Conservation (phyloP, 2,888 invertebrate genomes). For the Rhorus exstirpatorius region DNA sequence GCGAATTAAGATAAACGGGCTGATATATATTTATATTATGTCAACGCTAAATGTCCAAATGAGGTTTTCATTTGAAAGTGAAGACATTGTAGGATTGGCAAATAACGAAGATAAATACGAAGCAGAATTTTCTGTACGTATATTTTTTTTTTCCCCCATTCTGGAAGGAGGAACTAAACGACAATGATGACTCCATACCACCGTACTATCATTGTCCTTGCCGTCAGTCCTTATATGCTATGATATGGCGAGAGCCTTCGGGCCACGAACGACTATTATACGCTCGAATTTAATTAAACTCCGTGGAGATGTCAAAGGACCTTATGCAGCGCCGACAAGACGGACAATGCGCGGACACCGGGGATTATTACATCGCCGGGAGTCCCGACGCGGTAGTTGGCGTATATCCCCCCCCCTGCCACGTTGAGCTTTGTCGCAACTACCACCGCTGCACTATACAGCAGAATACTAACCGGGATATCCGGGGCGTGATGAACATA, state of each 20-base stretch:
- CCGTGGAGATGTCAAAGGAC: slow-evolving; percentile 84
- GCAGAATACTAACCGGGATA: slow-evolving; percentile 42
- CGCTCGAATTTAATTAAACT: slow-evolving; percentile 86
- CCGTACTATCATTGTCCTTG: slow-evolving; percentile 23
- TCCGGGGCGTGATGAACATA: slow-evolving; percentile 58
- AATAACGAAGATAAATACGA: no score
- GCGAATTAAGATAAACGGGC: no score
- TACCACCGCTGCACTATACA: slow-evolving; percentile 18
- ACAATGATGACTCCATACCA: slow-evolving; percentile 34
- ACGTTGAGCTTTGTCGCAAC: slow-evolving; percentile 49
- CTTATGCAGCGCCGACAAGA: slow-evolving; percentile 80
- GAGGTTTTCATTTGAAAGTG: no score
- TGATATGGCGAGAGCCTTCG: slow-evolving; percentile 59
- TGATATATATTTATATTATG: no score
- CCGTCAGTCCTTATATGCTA: slow-evolving; percentile 36
- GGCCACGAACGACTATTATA: slow-evolving; percentile 73
- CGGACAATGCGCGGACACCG: slow-evolving; percentile 85
- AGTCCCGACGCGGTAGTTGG: slow-evolving; percentile 58
- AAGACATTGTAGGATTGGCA: no score
- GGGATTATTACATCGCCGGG: slow-evolving; percentile 85
- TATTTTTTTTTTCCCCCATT: no score
- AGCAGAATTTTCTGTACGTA: no score
- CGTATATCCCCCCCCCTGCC: slow-evolving; percentile 24
- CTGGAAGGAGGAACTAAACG: slow-evolving; percentile 21
- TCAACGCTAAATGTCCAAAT: no score